Evolutionary conservation across 2,888 invertebrate species (phyloP), one percentile per base, ranked within the genome.

Genomic region (Agriotes lineatus): DNA sequence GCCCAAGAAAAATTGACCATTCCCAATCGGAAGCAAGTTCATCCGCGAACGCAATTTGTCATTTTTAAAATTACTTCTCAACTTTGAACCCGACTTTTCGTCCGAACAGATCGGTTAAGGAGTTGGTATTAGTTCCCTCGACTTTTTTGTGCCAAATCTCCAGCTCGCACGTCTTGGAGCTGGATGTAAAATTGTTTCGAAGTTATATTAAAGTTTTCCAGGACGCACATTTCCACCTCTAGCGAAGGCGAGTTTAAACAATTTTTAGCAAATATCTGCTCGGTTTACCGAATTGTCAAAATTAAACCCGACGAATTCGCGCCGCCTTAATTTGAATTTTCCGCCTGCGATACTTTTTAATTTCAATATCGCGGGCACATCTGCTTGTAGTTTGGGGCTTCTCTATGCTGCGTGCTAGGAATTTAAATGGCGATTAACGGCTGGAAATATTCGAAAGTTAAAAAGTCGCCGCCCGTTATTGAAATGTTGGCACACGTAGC

Each of bases 61-160:
- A 48, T 20, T 48, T 48, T 22, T 22, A 2, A 22, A 48, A 48
- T 22, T 48, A 18, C 16, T 48, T 48, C 22, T 48, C 12, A 48
- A 48, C 48, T 48, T 48, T 2, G 1, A 48, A 48, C n/a, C 14
- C n/a, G 18, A 48, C 19, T 20, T 20, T 48, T 1, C 22, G 5
- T 22, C 18, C 22, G 19, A 7, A 48, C n/a, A 39, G 39, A 12
- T 12, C n/a, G 14, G 39, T 39, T 39, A 12, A 14, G n/a, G 12
- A 48, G 22, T 22, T 20, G 6, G 1, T 45, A 45, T 45, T 18
- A 10, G 45, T 37, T 22, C 12, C 1, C 37, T 25, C 25, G 18
- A 54, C 30, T 54, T 54, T 25, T 25, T 25, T 54, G 7, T 25
- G 3, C 7, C 7, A 25, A 7, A 25, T 25, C n/a, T 25, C 25